Evolutionary conservation across 2,113 vertebrate genomes (phyloP), one percentile per base, ranked within the genome.

Genomic region (Paralichthys olivaceus): DNA sequence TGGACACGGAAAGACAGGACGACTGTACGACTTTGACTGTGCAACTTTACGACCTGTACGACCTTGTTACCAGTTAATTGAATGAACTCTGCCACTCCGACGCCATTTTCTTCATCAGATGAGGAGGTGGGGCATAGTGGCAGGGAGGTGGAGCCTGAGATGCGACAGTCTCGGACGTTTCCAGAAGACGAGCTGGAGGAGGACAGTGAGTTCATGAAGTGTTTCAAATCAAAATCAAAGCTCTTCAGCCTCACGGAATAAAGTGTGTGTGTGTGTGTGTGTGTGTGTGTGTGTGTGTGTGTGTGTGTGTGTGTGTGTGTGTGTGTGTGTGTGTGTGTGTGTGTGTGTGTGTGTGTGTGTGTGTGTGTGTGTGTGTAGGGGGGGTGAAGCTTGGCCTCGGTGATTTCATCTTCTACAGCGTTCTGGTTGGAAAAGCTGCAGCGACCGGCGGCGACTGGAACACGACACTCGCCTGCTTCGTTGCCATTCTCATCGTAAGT

Each of bases 381-480:
- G 98, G 98, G 0, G 96, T 99, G 85, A 99, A 99, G 84, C 94
- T 99, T 0, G 98, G 98, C n/a, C 96, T 99, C 1, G 98, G 98
- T 9, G 98, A 99, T 77, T 99, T 99, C 93, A 99, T 99, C 92
- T 99, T 99, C 94, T 99, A 99, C 94, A 99, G 98, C 0, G 98
- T 99, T 4, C 95, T 99, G 80, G 98, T 99, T 58, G 98, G 98
- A 34, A 99, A 99, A 87, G 97, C 98, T 0, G 96, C 97, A 0
- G 96, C 97, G 20, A 96, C 96, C 0, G 96, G 96, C 0, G 98
- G 96, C 49, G 98, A 99, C 94, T 99, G 98, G 98, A 99, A 98
- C 89, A 99, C 98, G 0, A 99, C 97, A 0, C 81, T 98, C 58
- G 98, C 98, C 86, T 99, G 98, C 89, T 99, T 99, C 12, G 96